Conservation (phyloP, 2,797 vertebrate species). For the Neostethus bicornis region DNA sequence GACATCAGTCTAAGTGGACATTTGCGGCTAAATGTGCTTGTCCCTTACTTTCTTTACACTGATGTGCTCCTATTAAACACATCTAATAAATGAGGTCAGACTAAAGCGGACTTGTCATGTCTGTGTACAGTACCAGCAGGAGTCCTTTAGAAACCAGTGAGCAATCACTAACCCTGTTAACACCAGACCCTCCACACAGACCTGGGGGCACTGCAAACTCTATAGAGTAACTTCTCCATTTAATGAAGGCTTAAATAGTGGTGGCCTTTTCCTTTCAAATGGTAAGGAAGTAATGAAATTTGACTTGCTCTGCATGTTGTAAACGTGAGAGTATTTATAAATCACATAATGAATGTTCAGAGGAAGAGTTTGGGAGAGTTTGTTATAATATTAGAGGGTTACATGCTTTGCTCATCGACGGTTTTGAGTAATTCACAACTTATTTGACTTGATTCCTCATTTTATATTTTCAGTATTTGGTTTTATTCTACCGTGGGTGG, state of each 20-base stretch:
- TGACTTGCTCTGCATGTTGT: slow-evolving; percentile 72
- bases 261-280: slow-evolving; percentile 84
- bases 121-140: slow-evolving; percentile 88
- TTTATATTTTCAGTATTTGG: too few species aligned
- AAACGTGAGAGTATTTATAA: slow-evolving; percentile 25
- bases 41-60: slow-evolving; percentile 2
- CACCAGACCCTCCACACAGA: slow-evolving; percentile 86
- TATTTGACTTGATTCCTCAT: not conserved
- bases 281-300: slow-evolving; percentile 79
- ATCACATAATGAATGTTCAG: slow-evolving; percentile 15
- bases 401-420: not conserved
- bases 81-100: slow-evolving; percentile 57
- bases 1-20: not conserved
- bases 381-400: slow-evolving; percentile 4
- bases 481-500: too few species aligned
- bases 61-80: slow-evolving; percentile 45
- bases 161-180: slow-evolving; percentile 96
- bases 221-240: slow-evolving; percentile 73
- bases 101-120: slow-evolving; percentile 70
- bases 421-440: not conserved
- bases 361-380: not conserved
- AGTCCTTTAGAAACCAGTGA: slow-evolving; percentile 90
- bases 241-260: slow-evolving; percentile 81
- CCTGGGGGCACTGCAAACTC: slow-evolving; percentile 60
- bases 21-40: not conserved